Base-by-base conservation (phyloP, 2,113 vertebrate species). In the Notarius lentiginosus region DNA sequence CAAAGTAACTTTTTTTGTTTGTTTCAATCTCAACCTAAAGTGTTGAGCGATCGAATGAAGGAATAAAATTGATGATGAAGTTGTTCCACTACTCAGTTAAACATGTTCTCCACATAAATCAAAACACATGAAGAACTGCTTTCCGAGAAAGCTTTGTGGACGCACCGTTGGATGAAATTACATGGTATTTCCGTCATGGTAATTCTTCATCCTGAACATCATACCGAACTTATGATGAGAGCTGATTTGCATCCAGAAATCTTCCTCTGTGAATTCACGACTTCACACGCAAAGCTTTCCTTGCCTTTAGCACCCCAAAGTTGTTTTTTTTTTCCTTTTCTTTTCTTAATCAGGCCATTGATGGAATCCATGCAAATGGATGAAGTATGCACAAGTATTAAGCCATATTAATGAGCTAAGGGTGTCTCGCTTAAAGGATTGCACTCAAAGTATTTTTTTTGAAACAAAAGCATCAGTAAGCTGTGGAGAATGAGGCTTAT, bases 361-460 rank as follows among this genome's bases (percentile, higher is more conserved):
- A 70, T 77, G 63, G 53, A 82, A 82, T 77, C 83, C 77, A 79
- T 84, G 82, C 82, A 72, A 87, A 87, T 87, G 82, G 70, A 27
- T 79, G 73, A 85, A 70, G 68, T 82, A 77, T 27, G 47, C 77
- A 15, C 41, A 24, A 56, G 68, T 81, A 84, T 84, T 84, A 86
- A 86, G 81, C 81, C 81, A 58, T 79, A 79, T 86, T 90, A 86
- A 90, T 90, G 86, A 89, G 83, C 55, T 83, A 49, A 85, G 76
- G 76, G 86, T 70, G 76, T 72, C 76, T 89, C 63, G 63, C 72
- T 85, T 79, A 84, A 87, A 83, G 60, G 41, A 89, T 82, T 66
- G 18, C 15, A 49, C 73, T 75, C 66, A 65, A 79, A 15, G 56
- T 58, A 80, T 61, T 80, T 80, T 41, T 41, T 41, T 34, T 41